These are phyloP conservation scores for Troides helena DNA, from an alignment of 2,888 invertebrate genomes.

Conservation along the genomic window DNA sequence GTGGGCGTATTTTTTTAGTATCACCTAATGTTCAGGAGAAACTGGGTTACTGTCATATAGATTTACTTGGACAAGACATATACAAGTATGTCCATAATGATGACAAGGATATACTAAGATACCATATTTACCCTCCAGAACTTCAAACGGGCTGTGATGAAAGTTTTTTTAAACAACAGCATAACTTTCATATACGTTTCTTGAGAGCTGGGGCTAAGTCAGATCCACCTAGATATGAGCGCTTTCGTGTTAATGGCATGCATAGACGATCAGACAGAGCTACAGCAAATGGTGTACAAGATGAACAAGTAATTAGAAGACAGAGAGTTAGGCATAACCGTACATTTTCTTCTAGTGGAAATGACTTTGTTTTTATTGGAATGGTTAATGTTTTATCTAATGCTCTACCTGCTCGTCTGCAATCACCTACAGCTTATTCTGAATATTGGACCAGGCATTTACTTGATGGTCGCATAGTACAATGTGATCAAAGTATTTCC, in stretches of 20 bases:
- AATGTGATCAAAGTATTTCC: conserved; percentile 94
- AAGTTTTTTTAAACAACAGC: conserved; percentile 66
- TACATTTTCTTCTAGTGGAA: conserved; percentile 79
- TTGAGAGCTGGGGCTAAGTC: conserved; percentile 86
- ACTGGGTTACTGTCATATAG: conserved; percentile 92
- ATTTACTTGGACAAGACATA: conserved; percentile 93
- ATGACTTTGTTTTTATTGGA: conserved; percentile 85
- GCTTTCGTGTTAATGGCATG: conserved; percentile 84
- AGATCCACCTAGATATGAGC: conserved; percentile 86
- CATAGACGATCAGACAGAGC: conserved; percentile 81
- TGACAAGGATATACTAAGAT: conserved; percentile 87
- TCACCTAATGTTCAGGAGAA: conserved; percentile 91
- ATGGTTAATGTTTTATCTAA: conserved; percentile 84
- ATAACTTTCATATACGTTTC: conserved; percentile 80
- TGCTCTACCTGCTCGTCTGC: conserved; percentile 78
- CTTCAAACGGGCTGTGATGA: conserved; percentile 60
- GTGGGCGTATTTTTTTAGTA: conserved; percentile 91
- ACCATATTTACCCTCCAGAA: conserved; percentile 83
- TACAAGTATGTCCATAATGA: conserved; percentile 91
- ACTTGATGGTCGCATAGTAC: conserved; percentile 93
- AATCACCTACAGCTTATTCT: conserved; percentile 84
- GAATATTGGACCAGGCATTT: conserved; percentile 95
- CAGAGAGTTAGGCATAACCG: conserved; percentile 77
- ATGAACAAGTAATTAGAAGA: conserved; percentile 73
- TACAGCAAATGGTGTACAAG: conserved; percentile 73